Evolutionary conservation across 2,113 vertebrate genomes (phyloP).

Genomic region (Numenius arquata): DNA sequence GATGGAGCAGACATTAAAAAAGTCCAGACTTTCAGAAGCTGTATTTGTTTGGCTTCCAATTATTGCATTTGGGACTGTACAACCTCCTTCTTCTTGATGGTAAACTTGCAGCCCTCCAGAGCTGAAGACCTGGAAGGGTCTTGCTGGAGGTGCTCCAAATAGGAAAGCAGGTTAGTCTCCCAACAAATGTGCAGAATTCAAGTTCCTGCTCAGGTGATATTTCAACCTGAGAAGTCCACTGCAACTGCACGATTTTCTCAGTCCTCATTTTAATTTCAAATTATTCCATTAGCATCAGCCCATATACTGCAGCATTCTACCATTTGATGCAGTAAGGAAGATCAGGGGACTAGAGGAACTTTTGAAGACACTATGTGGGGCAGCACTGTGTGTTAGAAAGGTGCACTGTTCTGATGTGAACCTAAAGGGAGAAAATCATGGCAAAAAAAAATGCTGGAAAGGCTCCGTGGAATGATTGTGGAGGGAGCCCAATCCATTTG

Average conservation of each 20-base stretch:
- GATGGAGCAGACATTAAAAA: not conserved
- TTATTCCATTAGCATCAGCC: not conserved
- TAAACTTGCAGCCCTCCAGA: not conserved
- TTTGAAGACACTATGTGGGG: not conserved
- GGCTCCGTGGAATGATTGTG: fast-evolving
- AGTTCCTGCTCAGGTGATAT: not conserved
- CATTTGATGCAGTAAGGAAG: not conserved
- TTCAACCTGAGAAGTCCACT: not conserved
- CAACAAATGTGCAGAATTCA: not conserved
- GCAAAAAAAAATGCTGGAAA: not conserved
- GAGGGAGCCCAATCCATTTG: not conserved
- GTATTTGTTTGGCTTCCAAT: not conserved
- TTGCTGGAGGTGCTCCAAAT: not conserved
- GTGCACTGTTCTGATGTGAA: not conserved
- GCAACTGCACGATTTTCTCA: not conserved
- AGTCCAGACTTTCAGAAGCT: not conserved
- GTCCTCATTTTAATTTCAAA: not conserved
- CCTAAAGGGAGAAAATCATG: not conserved
- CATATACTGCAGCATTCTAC: not conserved
- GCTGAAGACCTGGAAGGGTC: not conserved
- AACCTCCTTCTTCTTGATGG: not conserved
- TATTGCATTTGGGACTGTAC: not conserved
- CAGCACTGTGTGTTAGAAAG: not conserved
- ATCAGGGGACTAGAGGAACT: not conserved
- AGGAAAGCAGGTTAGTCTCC: not conserved